phyloP scores from a whole-genome alignment of 1,140 invertebrate species.

The Meloidogyne floridensis region DNA sequence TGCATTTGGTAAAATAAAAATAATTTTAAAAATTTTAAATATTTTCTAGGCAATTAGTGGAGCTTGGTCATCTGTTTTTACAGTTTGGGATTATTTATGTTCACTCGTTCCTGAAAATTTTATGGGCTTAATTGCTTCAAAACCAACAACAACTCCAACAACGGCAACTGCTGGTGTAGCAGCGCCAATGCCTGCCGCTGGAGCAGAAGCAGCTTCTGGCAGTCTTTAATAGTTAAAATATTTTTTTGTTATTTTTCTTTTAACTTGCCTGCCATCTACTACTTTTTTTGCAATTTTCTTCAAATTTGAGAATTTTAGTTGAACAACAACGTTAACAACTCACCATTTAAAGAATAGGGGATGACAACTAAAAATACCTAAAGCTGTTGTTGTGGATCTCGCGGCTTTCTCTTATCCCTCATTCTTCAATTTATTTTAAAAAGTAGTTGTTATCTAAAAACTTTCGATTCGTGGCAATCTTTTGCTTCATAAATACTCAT shows the following conservation, averaged over 20 bases:
- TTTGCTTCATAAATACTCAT: conserved; percentile 6
- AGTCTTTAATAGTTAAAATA: neutral
- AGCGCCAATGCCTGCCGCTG: neutral
- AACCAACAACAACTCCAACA: conserved; percentile 36
- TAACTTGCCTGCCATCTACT: neutral
- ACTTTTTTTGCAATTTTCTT: neutral
- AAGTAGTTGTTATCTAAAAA: neutral
- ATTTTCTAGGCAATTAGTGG: conserved; percentile 32
- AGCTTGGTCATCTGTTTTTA: conserved; percentile 17
- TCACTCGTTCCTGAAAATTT: conserved; percentile 51
- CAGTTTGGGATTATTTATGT: conserved; percentile 37
- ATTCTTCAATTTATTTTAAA: neutral
- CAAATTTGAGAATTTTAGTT: neutral
- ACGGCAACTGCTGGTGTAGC: conserved; percentile 16
- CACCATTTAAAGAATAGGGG: neutral
- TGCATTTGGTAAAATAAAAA: conserved; percentile 39
- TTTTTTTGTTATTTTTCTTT: neutral
- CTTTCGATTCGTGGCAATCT: neutral
- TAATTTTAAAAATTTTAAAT: conserved; percentile 12
- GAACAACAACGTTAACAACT: neutral
- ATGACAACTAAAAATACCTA: neutral
- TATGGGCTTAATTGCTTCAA: conserved; percentile 49
- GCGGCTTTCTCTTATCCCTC: neutral
- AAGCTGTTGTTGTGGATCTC: neutral
- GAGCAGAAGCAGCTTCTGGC: neutral